Evolutionary conservation across 2,113 vertebrate species (phyloP).

Genomic region (Phaetusa simplex): DNA sequence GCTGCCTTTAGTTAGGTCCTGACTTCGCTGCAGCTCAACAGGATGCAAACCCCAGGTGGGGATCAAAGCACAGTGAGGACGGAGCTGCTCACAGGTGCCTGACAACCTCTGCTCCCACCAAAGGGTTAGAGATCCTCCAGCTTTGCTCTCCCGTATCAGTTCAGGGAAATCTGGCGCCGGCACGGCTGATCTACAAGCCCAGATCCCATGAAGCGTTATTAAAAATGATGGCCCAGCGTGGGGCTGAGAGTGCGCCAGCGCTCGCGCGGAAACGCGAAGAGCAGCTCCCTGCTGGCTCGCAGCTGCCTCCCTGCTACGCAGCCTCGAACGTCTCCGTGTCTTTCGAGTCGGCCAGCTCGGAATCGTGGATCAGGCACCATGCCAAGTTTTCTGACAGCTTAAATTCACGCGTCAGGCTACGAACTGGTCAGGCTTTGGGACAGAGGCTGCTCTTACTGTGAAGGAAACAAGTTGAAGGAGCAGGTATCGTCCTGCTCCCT

Average conservation of each 20-base stretch:
- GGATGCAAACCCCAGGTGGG: background rate
- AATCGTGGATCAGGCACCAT: background rate
- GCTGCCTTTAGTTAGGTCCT: background rate
- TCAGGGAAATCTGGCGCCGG: background rate
- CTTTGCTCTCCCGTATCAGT: background rate
- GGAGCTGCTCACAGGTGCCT: background rate
- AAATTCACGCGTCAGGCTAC: background rate
- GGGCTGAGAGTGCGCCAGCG: background rate
- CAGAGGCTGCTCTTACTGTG: background rate
- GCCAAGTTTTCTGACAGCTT: background rate
- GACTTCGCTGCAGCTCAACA: accelerated
- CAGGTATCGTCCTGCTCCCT: background rate
- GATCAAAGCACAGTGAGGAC: background rate
- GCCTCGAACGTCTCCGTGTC: accelerated
- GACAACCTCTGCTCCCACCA: background rate
- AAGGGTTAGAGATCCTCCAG: background rate
- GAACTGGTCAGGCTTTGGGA: background rate
- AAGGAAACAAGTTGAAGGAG: background rate
- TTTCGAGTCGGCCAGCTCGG: background rate
- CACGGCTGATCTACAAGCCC: background rate
- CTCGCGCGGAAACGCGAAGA: background rate
- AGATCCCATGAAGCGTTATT: background rate
- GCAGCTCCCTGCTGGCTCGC: background rate
- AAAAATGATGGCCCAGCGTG: accelerated
- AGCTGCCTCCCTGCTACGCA: background rate